phyloP scores from a whole-genome alignment of 1,140 invertebrate species.

The Muscidifurax raptorellus region DNA sequence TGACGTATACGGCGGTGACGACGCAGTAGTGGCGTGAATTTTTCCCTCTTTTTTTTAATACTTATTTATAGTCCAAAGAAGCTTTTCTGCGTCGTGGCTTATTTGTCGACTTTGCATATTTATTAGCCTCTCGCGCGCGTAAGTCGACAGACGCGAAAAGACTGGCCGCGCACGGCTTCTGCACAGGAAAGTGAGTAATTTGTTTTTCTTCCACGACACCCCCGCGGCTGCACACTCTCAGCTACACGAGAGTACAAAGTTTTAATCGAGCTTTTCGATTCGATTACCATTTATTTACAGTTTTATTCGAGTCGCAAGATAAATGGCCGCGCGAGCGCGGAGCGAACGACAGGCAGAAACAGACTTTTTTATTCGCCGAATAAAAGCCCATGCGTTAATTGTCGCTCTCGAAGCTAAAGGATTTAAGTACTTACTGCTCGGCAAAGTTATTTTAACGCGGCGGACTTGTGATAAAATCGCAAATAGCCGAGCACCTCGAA shows the following conservation, averaged over 20 bases:
- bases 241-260: conserved; percentile 58
- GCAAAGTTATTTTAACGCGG: neutral
- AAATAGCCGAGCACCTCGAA: neutral
- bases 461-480: neutral
- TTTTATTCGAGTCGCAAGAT: conserved; percentile 28
- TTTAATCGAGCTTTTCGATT: conserved; percentile 62
- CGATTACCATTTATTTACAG: conserved; percentile 63
- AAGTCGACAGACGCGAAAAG: conserved; percentile 60
- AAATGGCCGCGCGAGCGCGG: neutral
- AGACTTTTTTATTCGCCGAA: neutral
- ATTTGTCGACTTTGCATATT: conserved; percentile 70
- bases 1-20: neutral
- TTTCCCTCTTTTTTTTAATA: conserved; percentile 36
- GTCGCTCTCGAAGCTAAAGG: neutral
- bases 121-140: conserved; percentile 65
- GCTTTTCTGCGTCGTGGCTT: conserved; percentile 56
- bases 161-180: conserved; percentile 56
- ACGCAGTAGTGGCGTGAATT: neutral
- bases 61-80: conserved; percentile 47
- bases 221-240: conserved; percentile 46
- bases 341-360: neutral
- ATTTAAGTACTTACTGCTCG: conserved; percentile 18
- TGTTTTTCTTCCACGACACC: conserved; percentile 57
- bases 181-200: conserved; percentile 58
- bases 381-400: conserved; percentile 27